A percentile compares a stretch with the other conserved stretches of the same genome.
phyloP scores from a whole-genome alignment of 2,113 vertebrate genomes.

The Brachyistius frenatus region DNA sequence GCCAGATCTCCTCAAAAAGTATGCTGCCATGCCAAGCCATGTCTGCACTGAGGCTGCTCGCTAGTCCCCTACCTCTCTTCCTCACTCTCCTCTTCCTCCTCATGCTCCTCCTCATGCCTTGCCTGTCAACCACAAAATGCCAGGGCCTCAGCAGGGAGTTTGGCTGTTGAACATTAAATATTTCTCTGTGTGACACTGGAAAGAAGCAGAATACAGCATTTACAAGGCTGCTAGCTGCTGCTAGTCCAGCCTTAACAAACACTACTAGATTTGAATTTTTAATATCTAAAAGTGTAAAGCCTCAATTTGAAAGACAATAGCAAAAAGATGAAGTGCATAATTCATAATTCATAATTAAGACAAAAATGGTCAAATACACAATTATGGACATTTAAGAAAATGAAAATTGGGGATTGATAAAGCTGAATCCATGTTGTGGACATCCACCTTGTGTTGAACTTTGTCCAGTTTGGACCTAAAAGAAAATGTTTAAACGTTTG shows the following conservation, averaged over 20 bases:
- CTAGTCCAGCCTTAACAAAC: not conserved
- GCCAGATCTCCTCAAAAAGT: conserved; percentile 27
- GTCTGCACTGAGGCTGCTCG: conserved; percentile 72
- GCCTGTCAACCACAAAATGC: conserved; percentile 66
- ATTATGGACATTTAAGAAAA: not conserved
- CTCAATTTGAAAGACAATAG: not conserved
- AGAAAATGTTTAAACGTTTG: not conserved
- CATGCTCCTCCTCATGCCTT: conserved; percentile 40
- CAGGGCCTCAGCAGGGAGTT: conserved; percentile 28
- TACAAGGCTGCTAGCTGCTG: not conserved
- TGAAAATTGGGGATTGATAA: not conserved
- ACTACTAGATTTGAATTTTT: not conserved
- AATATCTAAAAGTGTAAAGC: not conserved
- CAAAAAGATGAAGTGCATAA: not conserved
- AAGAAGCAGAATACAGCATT: not conserved
- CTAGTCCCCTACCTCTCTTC: conserved; percentile 1
- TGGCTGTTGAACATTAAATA: conserved; percentile 18
- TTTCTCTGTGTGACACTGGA: conserved; percentile 14
- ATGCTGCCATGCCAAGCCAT: conserved; percentile 59
- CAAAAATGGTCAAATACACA: not conserved
- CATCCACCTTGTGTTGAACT: too few relatives aligned
- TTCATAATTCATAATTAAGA: not conserved
- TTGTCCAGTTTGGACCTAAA: not conserved
- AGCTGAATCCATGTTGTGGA: not conserved
- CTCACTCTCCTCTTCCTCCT: conserved; percentile 13